phyloP scores from a whole-genome alignment of 2,797 vertebrate species.

The Rhodeus uyekii region DNA sequence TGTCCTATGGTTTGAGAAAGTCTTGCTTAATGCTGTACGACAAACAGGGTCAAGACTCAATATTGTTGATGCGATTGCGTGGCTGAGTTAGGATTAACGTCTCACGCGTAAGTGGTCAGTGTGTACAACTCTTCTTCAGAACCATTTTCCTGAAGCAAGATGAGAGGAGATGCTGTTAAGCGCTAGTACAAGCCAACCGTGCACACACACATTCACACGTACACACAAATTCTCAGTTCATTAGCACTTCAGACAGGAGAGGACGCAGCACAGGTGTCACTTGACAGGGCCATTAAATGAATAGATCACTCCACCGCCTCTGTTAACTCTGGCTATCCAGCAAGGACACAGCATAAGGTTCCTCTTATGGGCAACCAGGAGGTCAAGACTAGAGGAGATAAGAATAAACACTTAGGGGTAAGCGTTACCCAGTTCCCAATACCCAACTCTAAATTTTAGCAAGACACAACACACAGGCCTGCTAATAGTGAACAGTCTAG shows the following conservation, averaged over 20 bases:
- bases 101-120: constrained; percentile 3
- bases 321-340: constrained; percentile 69
- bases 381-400: constrained; percentile 21
- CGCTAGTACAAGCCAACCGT: neutral
- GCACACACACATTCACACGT: constrained; percentile 70
- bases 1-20: constrained; percentile 50
- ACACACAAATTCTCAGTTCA: constrained; percentile 73
- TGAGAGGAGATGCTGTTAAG: constrained; percentile 10
- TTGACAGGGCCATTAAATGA: constrained; percentile 84
- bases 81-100: neutral
- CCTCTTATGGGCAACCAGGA: constrained; percentile 35
- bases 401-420: neutral
- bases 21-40: constrained; percentile 52
- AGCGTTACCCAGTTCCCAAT: neutral
- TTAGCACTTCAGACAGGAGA: constrained; percentile 81
- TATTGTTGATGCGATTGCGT: constrained; percentile 15
- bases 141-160: constrained; percentile 12
- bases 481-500: neutral
- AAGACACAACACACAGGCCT: neutral
- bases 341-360: constrained; percentile 74
- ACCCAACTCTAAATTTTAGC: constrained; percentile 1
- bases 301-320: constrained; percentile 77
- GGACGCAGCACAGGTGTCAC: constrained; percentile 82
- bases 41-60: constrained; percentile 36
- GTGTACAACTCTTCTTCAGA: constrained; percentile 29